Conservation (phyloP, 2,797 vertebrate species). For the Otolemur crassicaudatus region DNA sequence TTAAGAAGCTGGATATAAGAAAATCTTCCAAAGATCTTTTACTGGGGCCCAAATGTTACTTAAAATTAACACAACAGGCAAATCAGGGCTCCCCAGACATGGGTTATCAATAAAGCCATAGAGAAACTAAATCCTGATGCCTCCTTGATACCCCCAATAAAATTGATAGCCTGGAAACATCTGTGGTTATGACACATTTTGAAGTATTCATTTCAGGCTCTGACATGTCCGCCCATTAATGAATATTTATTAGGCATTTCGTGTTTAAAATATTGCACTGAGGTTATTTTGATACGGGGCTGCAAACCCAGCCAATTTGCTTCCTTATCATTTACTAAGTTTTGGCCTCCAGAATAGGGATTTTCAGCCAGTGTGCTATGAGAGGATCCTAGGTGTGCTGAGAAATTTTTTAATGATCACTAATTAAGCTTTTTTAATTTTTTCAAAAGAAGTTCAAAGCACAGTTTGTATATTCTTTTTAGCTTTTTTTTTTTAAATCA, state of each 20-base stretch:
- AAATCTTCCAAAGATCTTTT: constrained; percentile 32
- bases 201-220: background rate
- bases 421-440: too few species aligned
- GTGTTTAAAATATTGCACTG: background rate
- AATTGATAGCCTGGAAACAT: background rate
- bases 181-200: background rate
- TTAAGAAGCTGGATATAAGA: background rate
- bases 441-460: too few species aligned
- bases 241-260: background rate
- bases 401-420: too few species aligned
- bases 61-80: background rate
- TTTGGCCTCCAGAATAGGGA: background rate
- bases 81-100: background rate
- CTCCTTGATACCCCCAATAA: background rate
- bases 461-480: too few species aligned
- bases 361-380: too few species aligned
- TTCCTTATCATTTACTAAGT: background rate
- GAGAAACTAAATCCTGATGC: constrained; percentile 5
- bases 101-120: background rate
- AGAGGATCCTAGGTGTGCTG: too few species aligned
- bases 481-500: too few species aligned
- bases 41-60: background rate
- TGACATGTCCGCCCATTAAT: background rate
- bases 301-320: background rate
- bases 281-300: background rate